A percentile compares a stretch with the other conserved stretches of the same genome.
phyloP scores from a whole-genome alignment of 2,888 invertebrate genomes.

The Lymantria monacha region DNA sequence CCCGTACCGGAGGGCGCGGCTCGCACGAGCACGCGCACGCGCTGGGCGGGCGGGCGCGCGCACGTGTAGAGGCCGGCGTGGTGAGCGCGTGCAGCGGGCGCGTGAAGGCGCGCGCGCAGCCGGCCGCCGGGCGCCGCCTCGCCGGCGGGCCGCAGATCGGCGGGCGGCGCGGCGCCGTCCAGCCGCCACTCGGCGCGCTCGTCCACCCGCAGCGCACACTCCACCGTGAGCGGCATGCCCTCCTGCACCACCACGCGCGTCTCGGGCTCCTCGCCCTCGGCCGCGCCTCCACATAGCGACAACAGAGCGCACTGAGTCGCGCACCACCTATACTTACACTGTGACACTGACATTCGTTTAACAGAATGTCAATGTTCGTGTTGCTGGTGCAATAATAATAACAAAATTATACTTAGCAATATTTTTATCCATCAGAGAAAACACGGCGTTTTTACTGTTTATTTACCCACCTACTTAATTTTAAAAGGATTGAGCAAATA shows the following conservation, averaged over 20 bases:
- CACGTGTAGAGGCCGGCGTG: constrained; percentile 64
- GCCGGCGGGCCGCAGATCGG: constrained; percentile 48
- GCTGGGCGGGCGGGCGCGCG: constrained; percentile 43
- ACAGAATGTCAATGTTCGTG: not conserved
- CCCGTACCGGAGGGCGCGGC: constrained; percentile 38
- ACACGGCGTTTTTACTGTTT: too few species aligned
- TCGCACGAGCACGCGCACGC: constrained; percentile 50
- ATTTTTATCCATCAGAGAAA: too few species aligned
- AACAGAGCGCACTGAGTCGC: not conserved
- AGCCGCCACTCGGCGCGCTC: constrained; percentile 51
- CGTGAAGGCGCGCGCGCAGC: constrained; percentile 48
- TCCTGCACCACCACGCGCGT: constrained; percentile 47
- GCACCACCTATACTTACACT: not conserved
- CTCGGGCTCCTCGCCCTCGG: constrained; percentile 38
- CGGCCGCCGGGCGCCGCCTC: constrained; percentile 43
- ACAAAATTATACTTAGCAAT: too few species aligned
- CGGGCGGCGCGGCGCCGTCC: constrained; percentile 50
- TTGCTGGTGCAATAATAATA: too few species aligned
- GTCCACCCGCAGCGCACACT: constrained; percentile 62
- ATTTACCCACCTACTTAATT: too few species aligned
- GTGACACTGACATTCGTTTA: not conserved
- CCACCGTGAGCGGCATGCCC: constrained; percentile 63
- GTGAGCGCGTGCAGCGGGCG: constrained; percentile 43
- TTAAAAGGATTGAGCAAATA: too few species aligned
- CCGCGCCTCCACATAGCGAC: constrained; percentile 19